phyloP scores from a whole-genome alignment of 2,113 vertebrate genomes.

The Dendropsophus ebraccatus region DNA sequence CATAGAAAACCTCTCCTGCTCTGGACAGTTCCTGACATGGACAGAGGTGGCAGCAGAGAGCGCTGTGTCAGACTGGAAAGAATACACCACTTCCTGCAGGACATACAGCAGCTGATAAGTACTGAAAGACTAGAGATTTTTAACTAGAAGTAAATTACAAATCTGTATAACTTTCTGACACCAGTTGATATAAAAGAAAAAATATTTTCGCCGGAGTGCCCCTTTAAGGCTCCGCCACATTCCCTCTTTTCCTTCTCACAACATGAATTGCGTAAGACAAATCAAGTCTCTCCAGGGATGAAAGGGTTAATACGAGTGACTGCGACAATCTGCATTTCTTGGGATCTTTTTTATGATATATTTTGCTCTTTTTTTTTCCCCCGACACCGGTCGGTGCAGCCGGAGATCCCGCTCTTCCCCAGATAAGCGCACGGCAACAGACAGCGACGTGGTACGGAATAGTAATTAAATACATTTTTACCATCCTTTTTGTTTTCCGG shows the following conservation, averaged over 20 bases:
- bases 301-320: slow-evolving; percentile 70
- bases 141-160: too few relatives aligned
- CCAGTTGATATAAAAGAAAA: too few relatives aligned
- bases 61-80: too few relatives aligned
- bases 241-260: slow-evolving; percentile 6
- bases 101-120: too few relatives aligned
- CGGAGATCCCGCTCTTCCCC: slow-evolving; percentile 68
- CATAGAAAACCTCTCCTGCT: too few relatives aligned
- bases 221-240: background rate
- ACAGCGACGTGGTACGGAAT: slow-evolving; percentile 84
- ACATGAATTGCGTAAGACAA: slow-evolving; percentile 11
- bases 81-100: too few relatives aligned
- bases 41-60: too few relatives aligned
- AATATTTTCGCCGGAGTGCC: too few relatives aligned
- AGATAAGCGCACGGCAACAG: slow-evolving; percentile 85
- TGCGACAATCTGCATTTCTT: slow-evolving; percentile 72
- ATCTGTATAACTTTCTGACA: too few relatives aligned
- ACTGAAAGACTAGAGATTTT: too few relatives aligned
- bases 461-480: slow-evolving; percentile 86
- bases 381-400: slow-evolving; percentile 77
- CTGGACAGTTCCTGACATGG: too few relatives aligned
- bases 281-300: background rate
- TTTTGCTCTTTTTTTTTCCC: slow-evolving; percentile 64
- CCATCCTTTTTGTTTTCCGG: slow-evolving; percentile 57
- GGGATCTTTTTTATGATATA: slow-evolving; percentile 69